phyloP scores from a whole-genome alignment of 2,797 vertebrate species.

The Caiman crocodilus region DNA sequence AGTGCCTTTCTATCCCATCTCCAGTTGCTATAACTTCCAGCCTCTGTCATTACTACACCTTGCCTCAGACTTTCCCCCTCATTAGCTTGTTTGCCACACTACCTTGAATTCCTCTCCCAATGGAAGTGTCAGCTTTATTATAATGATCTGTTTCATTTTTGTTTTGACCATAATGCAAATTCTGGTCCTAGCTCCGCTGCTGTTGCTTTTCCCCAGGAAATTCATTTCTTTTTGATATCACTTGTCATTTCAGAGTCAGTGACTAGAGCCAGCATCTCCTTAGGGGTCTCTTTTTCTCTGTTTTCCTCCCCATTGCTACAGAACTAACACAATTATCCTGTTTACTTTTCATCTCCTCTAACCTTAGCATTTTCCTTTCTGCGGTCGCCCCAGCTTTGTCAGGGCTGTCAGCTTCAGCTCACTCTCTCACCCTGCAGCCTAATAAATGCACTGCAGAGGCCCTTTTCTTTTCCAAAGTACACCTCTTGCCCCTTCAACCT shows the following conservation, averaged over 20 bases:
- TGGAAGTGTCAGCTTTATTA: background rate
- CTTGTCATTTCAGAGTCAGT: background rate
- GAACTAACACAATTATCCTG: slow-evolving; percentile 20
- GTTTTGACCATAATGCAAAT: background rate
- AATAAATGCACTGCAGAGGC: background rate
- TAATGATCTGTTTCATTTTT: background rate
- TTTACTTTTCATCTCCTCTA: slow-evolving; percentile 41
- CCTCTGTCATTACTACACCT: background rate
- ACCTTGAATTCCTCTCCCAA: background rate
- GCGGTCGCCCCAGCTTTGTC: background rate
- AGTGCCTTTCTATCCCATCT: background rate
- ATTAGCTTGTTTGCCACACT: background rate
- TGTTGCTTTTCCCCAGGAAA: slow-evolving; percentile 21
- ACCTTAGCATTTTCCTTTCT: background rate
- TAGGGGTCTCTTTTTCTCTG: background rate
- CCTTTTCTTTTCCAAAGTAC: background rate
- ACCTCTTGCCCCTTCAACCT: background rate
- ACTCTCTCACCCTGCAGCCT: background rate
- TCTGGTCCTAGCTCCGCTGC: background rate
- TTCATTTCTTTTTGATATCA: background rate
- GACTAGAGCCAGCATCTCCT: slow-evolving; percentile 22
- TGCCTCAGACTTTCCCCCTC: background rate
- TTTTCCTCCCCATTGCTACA: background rate
- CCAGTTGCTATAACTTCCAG: background rate
- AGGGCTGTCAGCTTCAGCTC: background rate